These are phyloP conservation scores for Ondatra zibethicus DNA, from an alignment of 2,113 vertebrate genomes.

Conservation along the genomic window DNA sequence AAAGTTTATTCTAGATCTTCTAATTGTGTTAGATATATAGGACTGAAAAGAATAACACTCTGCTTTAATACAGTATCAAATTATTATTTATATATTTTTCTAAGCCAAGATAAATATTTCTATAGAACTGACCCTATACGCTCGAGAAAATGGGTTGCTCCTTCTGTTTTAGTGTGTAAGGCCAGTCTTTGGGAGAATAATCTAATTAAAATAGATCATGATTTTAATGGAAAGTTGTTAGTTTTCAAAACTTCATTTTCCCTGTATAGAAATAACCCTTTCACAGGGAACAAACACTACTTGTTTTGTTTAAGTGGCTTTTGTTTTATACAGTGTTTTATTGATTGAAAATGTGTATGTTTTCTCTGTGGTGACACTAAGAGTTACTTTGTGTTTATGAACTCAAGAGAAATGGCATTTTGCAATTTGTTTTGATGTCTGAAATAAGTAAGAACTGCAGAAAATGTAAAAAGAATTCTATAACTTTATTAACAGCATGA, in stretches of 20 bases:
- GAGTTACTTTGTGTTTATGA: neutral
- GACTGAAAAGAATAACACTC: neutral
- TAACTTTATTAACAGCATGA: neutral
- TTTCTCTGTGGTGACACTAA: neutral
- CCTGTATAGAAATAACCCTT: neutral
- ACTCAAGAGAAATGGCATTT: neutral
- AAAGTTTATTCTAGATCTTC: neutral
- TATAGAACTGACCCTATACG: neutral
- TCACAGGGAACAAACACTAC: neutral
- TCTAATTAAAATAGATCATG: neutral
- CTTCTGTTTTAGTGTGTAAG: neutral
- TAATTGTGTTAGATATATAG: neutral
- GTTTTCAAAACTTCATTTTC: neutral
- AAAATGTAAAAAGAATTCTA: neutral
- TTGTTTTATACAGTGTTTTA: neutral
- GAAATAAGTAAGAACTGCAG: neutral
- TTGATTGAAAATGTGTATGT: neutral
- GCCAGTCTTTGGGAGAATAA: neutral
- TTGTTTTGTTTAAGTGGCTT: neutral
- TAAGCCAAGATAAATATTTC: neutral
- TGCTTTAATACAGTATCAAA: neutral
- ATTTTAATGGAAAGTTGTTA: neutral
- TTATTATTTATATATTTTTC: neutral
- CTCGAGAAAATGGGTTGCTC: neutral
- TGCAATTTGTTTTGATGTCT: neutral